Evolutionary conservation across 2,797 vertebrate genomes (phyloP).

Genomic region (Heliangelus exortis): DNA sequence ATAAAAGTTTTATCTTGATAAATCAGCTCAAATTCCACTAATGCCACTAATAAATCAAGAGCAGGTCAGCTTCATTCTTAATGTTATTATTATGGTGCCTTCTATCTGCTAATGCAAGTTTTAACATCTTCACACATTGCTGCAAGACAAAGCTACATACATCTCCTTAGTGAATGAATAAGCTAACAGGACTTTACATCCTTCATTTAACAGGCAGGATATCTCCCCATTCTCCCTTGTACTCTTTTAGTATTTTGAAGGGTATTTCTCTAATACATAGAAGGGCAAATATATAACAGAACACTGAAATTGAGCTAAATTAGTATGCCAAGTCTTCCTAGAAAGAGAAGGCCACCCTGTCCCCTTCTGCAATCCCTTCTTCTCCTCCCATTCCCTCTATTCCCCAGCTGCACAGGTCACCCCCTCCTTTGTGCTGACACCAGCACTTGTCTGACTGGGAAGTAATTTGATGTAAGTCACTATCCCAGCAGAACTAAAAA

Average conservation of each 20-base stretch:
- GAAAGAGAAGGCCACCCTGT: neutral
- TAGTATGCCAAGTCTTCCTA: neutral
- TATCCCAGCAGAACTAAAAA: neutral
- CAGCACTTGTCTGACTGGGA: neutral
- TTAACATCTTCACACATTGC: neutral
- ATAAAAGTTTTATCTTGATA: constrained; percentile 34
- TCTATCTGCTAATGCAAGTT: constrained; percentile 37
- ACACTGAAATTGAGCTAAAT: neutral
- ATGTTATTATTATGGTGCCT: constrained; percentile 4
- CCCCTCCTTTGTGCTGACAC: neutral
- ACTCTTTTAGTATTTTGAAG: neutral
- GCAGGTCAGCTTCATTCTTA: constrained; percentile 6
- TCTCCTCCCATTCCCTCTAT: neutral
- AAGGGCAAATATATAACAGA: neutral
- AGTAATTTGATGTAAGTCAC: neutral
- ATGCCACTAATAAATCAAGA: constrained; percentile 20
- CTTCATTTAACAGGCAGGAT: neutral
- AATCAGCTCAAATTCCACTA: constrained; percentile 43
- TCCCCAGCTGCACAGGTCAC: neutral
- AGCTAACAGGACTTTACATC: neutral
- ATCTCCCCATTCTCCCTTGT: neutral
- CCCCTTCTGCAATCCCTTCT: neutral
- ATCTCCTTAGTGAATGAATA: neutral
- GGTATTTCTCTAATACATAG: rapidly evolving
- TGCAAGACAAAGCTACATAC: neutral